A percentile compares a stretch with the other conserved stretches of the same genome.
Conservation (phyloP, 2,888 invertebrate genomes). For the Cephus spinipes region DNA sequence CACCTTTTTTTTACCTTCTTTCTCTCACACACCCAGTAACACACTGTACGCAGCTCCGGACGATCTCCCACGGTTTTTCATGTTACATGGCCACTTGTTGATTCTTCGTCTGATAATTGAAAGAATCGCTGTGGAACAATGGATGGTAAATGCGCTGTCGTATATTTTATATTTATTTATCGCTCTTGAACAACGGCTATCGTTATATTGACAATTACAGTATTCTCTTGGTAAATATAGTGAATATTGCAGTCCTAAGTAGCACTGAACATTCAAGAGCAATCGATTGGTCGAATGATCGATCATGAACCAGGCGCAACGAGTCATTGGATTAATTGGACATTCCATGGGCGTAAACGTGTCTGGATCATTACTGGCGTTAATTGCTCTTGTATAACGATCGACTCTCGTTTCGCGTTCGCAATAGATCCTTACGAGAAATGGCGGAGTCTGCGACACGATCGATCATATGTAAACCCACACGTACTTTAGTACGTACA, state of each 20-base stretch:
- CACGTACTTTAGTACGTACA: neutral
- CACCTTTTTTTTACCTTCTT: neutral
- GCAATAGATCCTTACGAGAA: neutral
- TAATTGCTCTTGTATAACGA: neutral
- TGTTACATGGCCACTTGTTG: neutral
- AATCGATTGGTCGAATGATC: slow-evolving; percentile 1
- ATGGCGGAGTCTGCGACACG: neutral
- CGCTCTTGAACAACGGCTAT: neutral
- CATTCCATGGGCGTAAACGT: slow-evolving; percentile 15
- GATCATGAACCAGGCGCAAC: neutral
- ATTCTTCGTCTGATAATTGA: neutral
- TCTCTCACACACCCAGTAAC: neutral
- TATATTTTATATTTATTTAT: neutral
- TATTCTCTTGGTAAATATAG: neutral
- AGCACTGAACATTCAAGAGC: neutral
- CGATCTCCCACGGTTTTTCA: neutral
- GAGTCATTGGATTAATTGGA: slow-evolving; percentile 30
- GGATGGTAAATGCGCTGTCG: neutral
- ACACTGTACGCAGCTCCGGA: neutral
- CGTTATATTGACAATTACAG: neutral
- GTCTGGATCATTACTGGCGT: neutral
- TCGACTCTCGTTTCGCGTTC: neutral
- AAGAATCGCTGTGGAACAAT: neutral
- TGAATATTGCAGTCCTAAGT: neutral
- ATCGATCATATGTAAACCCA: neutral